phyloP scores from a whole-genome alignment of 1,140 invertebrate genomes.

The Leptinotarsa defecta region DNA sequence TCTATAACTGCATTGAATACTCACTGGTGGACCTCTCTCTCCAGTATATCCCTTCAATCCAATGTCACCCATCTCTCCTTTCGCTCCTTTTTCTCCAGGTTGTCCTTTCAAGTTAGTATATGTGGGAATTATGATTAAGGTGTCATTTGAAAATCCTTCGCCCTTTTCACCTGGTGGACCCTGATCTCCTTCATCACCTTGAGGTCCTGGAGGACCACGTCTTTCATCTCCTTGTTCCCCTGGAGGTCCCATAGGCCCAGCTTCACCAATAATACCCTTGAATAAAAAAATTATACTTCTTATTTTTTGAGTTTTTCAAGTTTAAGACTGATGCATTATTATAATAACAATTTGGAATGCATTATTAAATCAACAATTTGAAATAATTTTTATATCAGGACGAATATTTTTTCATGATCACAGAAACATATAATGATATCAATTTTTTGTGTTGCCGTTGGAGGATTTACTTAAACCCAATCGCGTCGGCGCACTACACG shows the following conservation, averaged over 20 bases:
- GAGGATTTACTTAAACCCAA: too few relatives aligned
- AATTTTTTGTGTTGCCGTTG: too few relatives aligned
- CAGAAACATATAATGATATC: too few relatives aligned
- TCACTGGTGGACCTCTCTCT: conserved; percentile 62
- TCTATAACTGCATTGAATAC: conserved; percentile 1
- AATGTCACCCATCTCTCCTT: conserved; percentile 56
- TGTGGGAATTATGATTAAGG: not conserved
- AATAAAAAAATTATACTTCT: too few relatives aligned
- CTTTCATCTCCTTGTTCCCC: conserved; percentile 62
- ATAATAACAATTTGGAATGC: too few relatives aligned
- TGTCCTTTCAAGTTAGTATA: conserved; percentile 48
- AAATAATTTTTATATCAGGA: too few relatives aligned
- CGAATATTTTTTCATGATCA: too few relatives aligned
- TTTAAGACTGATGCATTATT: too few relatives aligned
- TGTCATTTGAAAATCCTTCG: conserved; percentile 17
- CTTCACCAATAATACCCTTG: conserved; percentile 59
- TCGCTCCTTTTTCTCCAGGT: conserved; percentile 54
- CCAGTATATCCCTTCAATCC: conserved; percentile 57
- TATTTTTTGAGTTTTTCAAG: too few relatives aligned
- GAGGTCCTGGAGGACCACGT: conserved; percentile 58
- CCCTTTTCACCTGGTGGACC: conserved; percentile 57
- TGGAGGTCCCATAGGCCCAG: conserved; percentile 56
- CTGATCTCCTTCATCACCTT: conserved; percentile 63
- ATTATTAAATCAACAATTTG: too few relatives aligned
- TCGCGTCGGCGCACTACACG: too few relatives aligned